These are phyloP conservation scores for Lepus oiostolus DNA, from an alignment of 2,797 vertebrate genomes.

Conservation along the genomic window DNA sequence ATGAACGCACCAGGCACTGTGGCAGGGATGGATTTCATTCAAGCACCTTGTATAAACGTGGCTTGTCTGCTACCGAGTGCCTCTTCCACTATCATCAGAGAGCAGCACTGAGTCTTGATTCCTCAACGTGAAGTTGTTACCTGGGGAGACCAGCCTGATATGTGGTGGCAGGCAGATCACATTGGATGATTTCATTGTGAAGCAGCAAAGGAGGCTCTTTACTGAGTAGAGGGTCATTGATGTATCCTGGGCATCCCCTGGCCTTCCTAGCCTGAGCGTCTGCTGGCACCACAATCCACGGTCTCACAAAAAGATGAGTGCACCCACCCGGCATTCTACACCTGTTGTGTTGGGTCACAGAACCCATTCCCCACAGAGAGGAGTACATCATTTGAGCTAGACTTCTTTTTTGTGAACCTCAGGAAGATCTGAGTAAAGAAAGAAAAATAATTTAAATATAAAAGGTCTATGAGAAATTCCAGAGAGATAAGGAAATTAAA, in stretches of 20 bases:
- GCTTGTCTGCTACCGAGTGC: fast-evolving
- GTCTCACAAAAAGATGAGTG: not conserved
- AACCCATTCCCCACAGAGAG: fast-evolving
- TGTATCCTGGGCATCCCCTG: not conserved
- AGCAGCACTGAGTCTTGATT: too few species aligned
- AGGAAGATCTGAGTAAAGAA: not conserved
- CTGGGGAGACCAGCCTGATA: fast-evolving
- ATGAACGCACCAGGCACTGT: fast-evolving
- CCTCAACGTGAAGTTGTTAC: not conserved
- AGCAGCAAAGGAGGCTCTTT: fast-evolving
- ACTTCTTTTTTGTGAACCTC: not conserved
- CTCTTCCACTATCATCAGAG: not conserved
- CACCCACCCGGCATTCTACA: too few species aligned
- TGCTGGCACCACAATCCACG: fast-evolving
- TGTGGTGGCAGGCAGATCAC: too few species aligned
- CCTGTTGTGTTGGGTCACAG: fast-evolving
- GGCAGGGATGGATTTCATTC: not conserved
- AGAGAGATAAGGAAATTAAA: too few species aligned
- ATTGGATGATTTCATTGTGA: not conserved
- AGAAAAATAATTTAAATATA: not conserved
- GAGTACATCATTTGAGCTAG: fast-evolving
- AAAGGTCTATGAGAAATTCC: not conserved
- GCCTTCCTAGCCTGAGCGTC: fast-evolving
- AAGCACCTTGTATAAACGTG: not conserved
- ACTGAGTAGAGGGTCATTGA: not conserved